Percentiles rank a stretch among this genome's conserved stretches.
phyloP scores from a whole-genome alignment of 2,888 invertebrate species.

The Acrobasis suavella region DNA sequence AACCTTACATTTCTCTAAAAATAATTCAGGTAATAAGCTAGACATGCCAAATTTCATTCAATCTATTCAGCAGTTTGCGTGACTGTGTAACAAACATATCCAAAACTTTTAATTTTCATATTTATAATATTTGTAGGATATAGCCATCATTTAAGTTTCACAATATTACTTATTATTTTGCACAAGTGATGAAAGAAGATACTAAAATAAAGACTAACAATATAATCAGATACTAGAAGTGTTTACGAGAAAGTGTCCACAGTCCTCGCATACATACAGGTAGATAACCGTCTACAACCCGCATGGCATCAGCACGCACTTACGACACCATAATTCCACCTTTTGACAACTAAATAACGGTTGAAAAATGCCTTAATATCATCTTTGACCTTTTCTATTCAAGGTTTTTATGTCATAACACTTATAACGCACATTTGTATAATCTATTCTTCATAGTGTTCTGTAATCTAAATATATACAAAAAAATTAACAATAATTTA shows the following conservation, averaged over 20 bases:
- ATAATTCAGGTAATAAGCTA: too few species aligned
- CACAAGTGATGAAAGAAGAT: background rate
- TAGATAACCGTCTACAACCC: constrained; percentile 53
- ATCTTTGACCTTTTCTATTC: constrained; percentile 5
- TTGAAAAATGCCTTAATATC: constrained; percentile 8
- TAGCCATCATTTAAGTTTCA: too few species aligned
- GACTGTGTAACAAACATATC: too few species aligned
- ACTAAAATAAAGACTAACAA: background rate
- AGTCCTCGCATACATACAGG: constrained; percentile 30
- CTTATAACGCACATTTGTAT: too few species aligned
- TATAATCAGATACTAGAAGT: constrained; percentile 42
- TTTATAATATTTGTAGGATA: too few species aligned
- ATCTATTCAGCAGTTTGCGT: too few species aligned
- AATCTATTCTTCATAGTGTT: too few species aligned
- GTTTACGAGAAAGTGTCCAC: constrained; percentile 65
- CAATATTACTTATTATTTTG: background rate
- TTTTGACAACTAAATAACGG: constrained; percentile 19
- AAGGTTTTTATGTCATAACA: background rate
- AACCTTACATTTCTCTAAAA: too few species aligned
- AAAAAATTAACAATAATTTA: too few species aligned
- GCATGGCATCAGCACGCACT: constrained; percentile 47
- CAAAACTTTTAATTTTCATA: too few species aligned
- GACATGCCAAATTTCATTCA: too few species aligned
- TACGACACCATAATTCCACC: constrained; percentile 39
- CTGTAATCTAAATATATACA: too few species aligned